A percentile compares a stretch with the other conserved stretches of the same genome.
Evolutionary conservation across 2,797 vertebrate genomes (phyloP).

Genomic region (Aphelocoma californica): DNA sequence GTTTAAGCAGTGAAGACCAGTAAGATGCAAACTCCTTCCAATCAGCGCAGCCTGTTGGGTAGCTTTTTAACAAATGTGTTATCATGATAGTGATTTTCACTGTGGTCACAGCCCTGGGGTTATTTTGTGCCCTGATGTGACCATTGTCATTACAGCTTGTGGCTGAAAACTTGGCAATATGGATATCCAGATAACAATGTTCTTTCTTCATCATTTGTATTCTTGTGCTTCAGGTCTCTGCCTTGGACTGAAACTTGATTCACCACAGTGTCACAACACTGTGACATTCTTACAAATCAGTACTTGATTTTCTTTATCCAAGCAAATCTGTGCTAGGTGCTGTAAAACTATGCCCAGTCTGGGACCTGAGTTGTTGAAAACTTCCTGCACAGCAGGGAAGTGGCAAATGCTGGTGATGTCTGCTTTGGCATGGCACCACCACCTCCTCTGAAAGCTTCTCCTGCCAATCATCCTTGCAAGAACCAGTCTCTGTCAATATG

Average conservation of each 20-base stretch:
- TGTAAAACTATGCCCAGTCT: not conserved
- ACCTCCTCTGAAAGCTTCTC: not conserved
- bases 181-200: not conserved
- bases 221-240: not conserved
- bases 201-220: not conserved
- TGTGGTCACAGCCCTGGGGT: not conserved
- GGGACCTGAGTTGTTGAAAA: not conserved
- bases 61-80: not conserved
- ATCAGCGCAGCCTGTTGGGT: not conserved
- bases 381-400: not conserved
- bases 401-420: rapidly evolving
- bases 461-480: not conserved
- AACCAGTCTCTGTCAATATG: not conserved
- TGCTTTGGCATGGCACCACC: not conserved
- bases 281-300: not conserved
- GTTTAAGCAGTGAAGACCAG: not conserved
- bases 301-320: not conserved
- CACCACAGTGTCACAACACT: not conserved
- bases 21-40: not conserved
- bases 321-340: not conserved
- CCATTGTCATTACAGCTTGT: not conserved
- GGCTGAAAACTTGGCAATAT: not conserved
- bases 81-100: not conserved
- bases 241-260: not conserved
- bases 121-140: not conserved